phyloP scores from a whole-genome alignment of 2,113 vertebrate genomes.

The Leucoraja erinaceus region DNA sequence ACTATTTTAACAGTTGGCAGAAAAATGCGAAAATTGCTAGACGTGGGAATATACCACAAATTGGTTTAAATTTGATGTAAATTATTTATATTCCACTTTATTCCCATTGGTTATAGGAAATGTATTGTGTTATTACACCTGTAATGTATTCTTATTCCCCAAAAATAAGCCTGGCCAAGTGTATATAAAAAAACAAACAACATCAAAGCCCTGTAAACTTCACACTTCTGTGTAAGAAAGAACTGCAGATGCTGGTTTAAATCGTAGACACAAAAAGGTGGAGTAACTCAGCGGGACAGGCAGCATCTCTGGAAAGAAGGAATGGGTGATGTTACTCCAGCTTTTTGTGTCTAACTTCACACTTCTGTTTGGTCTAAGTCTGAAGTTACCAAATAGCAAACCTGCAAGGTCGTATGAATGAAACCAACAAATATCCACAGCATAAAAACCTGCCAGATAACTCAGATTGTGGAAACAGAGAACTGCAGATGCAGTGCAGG shows the following conservation, averaged over 20 bases:
- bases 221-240: background rate
- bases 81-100: background rate
- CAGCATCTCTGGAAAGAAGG: too few species aligned
- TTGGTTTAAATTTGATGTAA: background rate
- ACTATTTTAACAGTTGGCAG: background rate
- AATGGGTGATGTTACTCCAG: too few species aligned
- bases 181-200: background rate
- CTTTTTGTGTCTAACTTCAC: background rate
- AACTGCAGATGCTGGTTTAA: too few species aligned
- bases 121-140: background rate
- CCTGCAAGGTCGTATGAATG: too few species aligned
- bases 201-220: background rate
- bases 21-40: background rate
- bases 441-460: background rate
- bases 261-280: too few species aligned
- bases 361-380: background rate
- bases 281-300: too few species aligned
- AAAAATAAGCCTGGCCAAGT: background rate
- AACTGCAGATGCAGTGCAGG: too few species aligned
- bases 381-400: background rate
- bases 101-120: background rate
- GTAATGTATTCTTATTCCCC: background rate
- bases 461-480: too few species aligned
- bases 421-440: background rate
- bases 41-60: background rate